phyloP scores from a whole-genome alignment of 2,797 vertebrate genomes.

The Lagocephalus sceleratus region DNA sequence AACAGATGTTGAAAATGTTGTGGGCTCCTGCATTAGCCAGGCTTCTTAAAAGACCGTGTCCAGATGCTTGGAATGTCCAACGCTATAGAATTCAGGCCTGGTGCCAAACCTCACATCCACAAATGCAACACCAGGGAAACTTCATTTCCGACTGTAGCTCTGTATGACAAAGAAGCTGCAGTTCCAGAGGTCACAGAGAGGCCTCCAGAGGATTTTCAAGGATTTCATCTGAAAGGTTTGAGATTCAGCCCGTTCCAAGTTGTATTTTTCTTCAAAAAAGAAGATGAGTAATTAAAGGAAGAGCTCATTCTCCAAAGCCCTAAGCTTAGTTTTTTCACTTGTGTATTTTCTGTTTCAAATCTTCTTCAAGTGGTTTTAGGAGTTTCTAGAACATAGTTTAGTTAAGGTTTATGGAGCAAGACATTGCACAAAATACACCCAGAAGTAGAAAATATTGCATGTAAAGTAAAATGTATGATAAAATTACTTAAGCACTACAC shows the following conservation, averaged over 20 bases:
- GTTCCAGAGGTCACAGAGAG: conserved; percentile 6
- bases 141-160: conserved; percentile 7
- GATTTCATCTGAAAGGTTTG: conserved; percentile 1
- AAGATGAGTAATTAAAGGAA: conserved; percentile 14
- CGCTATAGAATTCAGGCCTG: conserved; percentile 8
- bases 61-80: conserved; percentile 31
- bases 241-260: conserved; percentile 1
- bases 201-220: conserved; percentile 1
- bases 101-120: conserved; percentile 23
- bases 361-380: no score
- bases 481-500: no score
- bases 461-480: no score
- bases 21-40: conserved; percentile 37
- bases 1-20: conserved; percentile 42
- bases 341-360: no score
- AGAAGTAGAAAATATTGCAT: no score
- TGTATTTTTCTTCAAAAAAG: conserved; percentile 8
- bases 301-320: not conserved
- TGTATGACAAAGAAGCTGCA: conserved; percentile 1
- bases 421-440: no score
- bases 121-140: conserved; percentile 24
- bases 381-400: no score
- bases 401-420: no score
- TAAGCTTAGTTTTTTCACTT: no score
- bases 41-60: conserved; percentile 31